phyloP scores from a whole-genome alignment of 2,113 vertebrate genomes.

The Ranitomeya imitator region DNA sequence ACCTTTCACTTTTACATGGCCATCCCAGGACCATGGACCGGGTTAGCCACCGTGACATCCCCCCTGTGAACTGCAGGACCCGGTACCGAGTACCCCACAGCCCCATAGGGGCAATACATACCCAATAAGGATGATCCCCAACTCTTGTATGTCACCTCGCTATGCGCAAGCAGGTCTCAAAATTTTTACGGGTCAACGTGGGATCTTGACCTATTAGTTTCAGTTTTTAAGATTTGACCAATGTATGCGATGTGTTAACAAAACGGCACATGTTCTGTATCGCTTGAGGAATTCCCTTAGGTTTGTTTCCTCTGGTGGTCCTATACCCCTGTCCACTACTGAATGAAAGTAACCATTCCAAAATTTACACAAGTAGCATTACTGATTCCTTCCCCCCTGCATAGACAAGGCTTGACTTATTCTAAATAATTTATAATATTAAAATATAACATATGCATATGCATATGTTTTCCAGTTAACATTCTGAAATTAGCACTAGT shows the following conservation, averaged over 20 bases:
- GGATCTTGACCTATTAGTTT: not conserved
- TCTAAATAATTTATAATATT: slow-evolving; percentile 23
- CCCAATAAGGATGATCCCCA: too few species aligned
- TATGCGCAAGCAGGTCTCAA: too few species aligned
- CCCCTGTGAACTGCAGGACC: too few species aligned
- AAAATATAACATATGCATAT: slow-evolving; percentile 20
- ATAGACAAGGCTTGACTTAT: slow-evolving; percentile 3
- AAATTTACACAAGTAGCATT: not conserved
- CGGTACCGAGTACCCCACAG: too few species aligned
- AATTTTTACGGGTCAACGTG: too few species aligned
- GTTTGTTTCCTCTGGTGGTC: not conserved
- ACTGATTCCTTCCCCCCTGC: not conserved
- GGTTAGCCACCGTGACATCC: too few species aligned
- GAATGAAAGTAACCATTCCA: not conserved
- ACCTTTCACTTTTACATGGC: too few species aligned
- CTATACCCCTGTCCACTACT: not conserved
- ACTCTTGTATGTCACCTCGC: too few species aligned
- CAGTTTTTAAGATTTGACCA: not conserved
- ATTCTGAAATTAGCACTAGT: slow-evolving; percentile 24
- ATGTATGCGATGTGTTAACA: not conserved
- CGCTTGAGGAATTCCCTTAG: not conserved
- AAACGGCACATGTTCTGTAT: too few species aligned
- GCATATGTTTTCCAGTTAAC: slow-evolving; percentile 16
- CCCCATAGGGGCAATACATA: too few species aligned
- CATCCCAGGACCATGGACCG: too few species aligned